phyloP scores from a whole-genome alignment of 2,888 invertebrate genomes.

The Belgica antarctica region DNA sequence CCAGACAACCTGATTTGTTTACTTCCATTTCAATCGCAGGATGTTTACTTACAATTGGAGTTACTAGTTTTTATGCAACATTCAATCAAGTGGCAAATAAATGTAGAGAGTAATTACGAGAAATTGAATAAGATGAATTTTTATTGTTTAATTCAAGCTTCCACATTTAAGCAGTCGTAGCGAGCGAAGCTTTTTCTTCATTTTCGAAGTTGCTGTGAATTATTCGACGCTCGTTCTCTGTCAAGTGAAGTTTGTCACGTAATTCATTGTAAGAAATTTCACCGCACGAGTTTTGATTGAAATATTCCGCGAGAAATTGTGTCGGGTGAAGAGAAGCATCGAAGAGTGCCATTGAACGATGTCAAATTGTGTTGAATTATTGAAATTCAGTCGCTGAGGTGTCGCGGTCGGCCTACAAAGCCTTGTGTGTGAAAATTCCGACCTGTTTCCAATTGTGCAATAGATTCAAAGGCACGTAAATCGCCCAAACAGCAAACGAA shows the following conservation, averaged over 20 bases:
- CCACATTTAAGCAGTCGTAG: neutral
- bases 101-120: neutral
- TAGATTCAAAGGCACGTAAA: conserved; percentile 4
- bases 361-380: neutral
- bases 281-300: too few relatives aligned
- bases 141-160: conserved; percentile 4
- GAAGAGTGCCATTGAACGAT: too few relatives aligned
- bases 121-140: conserved; percentile 10
- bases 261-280: neutral
- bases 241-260: neutral
- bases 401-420: neutral
- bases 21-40: too few relatives aligned
- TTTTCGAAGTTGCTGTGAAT: too few relatives aligned
- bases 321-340: neutral
- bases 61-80: neutral
- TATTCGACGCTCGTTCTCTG: neutral
- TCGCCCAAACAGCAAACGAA: neutral
- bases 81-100: neutral
- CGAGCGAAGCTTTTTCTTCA: too few relatives aligned
- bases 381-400: neutral
- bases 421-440: neutral
- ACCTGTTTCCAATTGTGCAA: neutral
- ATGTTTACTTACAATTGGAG: too few relatives aligned
- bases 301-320: neutral
- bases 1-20: too few relatives aligned